Evolutionary conservation across 2,113 vertebrate genomes (phyloP).

Genomic region (Phoenicopterus ruber): DNA sequence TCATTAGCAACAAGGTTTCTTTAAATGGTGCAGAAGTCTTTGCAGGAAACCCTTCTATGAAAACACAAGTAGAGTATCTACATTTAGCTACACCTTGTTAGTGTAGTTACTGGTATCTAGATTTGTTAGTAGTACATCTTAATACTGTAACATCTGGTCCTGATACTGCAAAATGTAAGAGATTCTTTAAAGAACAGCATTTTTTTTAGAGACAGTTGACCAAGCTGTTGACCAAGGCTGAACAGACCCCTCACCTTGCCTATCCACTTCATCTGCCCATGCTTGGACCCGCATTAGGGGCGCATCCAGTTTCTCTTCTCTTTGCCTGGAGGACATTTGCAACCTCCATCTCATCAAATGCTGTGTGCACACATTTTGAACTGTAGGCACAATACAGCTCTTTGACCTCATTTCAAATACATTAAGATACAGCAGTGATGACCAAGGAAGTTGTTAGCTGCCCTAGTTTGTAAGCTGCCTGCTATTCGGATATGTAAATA

Average conservation of each 20-base stretch:
- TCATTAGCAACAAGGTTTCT: neutral
- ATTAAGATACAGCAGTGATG: neutral
- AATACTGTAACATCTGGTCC: neutral
- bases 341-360: neutral
- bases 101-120: neutral
- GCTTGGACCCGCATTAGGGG: neutral
- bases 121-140: neutral
- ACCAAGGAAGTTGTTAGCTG: neutral
- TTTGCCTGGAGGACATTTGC: neutral
- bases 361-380: neutral
- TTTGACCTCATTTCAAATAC: neutral
- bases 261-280: neutral
- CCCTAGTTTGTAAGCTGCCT: neutral
- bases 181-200: neutral
- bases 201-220: neutral
- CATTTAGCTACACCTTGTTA: neutral
- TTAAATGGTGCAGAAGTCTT: neutral
- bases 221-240: neutral
- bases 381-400: neutral
- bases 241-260: neutral
- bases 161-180: neutral
- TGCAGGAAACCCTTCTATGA: neutral
- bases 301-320: neutral
- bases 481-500: neutral
- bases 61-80: neutral